Conservation (phyloP, 2,113 vertebrate species). For the Podiceps cristatus region DNA sequence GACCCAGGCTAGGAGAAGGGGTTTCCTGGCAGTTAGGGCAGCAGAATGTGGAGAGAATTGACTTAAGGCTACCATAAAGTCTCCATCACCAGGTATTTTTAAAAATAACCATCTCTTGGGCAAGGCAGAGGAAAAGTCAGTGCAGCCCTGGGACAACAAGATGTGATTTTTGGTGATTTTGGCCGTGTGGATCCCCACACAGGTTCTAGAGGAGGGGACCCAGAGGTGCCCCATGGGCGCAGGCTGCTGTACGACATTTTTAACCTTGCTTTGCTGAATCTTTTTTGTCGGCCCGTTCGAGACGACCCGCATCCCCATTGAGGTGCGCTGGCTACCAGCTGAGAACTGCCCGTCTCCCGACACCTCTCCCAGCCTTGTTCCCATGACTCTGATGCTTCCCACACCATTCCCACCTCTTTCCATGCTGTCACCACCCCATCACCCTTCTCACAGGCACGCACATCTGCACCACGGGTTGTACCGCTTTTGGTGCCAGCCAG, state of each 20-base stretch:
- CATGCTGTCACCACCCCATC: not conserved
- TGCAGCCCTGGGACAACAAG: not conserved
- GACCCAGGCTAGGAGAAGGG: not conserved
- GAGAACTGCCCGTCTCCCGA: not conserved
- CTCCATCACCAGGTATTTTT: not conserved
- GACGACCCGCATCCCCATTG: not conserved
- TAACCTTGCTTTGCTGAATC: not conserved
- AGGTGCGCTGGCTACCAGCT: not conserved
- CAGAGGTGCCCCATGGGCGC: fast-evolving
- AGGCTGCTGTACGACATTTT: not conserved
- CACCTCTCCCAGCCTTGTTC: not conserved
- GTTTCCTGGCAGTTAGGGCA: not conserved
- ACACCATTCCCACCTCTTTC: not conserved
- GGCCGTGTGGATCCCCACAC: not conserved
- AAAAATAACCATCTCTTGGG: not conserved
- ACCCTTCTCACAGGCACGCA: not conserved
- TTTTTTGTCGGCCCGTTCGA: not conserved
- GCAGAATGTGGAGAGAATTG: not conserved
- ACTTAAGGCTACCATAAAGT: not conserved
- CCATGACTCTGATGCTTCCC: not conserved
- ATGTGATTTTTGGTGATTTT: not conserved
- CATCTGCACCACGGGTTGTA: not conserved
- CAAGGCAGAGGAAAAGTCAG: not conserved
- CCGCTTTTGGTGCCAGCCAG: not conserved
- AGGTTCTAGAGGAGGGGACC: not conserved